These are phyloP conservation scores for Colius striatus DNA, from an alignment of 2,113 vertebrate genomes.

Conservation along the genomic window DNA sequence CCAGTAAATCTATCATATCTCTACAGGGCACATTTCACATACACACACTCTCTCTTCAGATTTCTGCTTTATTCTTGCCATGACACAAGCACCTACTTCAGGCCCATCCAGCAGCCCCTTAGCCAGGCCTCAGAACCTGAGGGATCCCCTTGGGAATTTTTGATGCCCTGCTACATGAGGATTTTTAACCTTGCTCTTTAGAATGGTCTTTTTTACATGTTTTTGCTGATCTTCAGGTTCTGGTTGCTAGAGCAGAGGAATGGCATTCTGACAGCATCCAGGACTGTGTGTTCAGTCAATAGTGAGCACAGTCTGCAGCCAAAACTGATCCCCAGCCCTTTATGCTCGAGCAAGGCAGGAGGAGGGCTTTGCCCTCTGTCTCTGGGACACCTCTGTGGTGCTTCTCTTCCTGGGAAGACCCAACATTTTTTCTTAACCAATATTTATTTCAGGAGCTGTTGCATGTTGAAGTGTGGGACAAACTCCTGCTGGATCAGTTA, in stretches of 20 bases:
- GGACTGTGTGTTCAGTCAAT: accelerated
- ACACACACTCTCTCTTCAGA: not conserved
- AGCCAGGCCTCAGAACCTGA: not conserved
- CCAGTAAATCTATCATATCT: not conserved
- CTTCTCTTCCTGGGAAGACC: not conserved
- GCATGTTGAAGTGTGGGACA: not conserved
- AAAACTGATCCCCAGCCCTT: not conserved
- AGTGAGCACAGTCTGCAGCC: not conserved
- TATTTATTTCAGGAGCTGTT: not conserved
- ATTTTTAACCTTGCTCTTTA: not conserved
- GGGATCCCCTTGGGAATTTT: accelerated
- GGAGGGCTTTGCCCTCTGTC: not conserved
- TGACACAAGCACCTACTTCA: not conserved
- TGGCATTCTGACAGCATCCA: not conserved
- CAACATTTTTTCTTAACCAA: not conserved
- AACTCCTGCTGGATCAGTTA: not conserved
- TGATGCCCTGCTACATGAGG: accelerated
- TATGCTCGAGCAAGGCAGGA: not conserved
- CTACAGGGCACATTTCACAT: not conserved
- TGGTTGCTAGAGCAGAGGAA: not conserved
- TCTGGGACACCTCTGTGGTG: not conserved
- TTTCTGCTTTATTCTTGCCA: not conserved
- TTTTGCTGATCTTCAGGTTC: not conserved
- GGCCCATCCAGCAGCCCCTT: not conserved
- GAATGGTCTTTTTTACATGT: accelerated